Conservation (phyloP, 1,140 invertebrate species). For the Aphelinus atriplicis region DNA sequence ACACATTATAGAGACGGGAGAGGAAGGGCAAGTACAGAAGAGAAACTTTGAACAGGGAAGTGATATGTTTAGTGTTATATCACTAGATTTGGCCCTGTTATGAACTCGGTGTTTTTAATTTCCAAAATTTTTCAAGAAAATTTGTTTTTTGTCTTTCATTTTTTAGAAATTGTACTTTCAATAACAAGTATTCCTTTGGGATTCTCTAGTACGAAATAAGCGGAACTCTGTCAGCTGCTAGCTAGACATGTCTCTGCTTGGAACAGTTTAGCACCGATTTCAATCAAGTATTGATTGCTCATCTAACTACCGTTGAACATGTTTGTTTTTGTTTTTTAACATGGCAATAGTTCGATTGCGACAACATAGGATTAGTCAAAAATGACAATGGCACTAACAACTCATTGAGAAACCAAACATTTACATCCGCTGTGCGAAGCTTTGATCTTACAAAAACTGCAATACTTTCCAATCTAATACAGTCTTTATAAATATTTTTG, state of each 20-base stretch:
- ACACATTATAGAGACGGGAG: constrained; percentile 9
- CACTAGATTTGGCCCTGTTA: constrained; percentile 34
- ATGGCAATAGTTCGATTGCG: constrained; percentile 41
- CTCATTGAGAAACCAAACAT: constrained; percentile 44
- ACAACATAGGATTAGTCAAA: constrained; percentile 37
- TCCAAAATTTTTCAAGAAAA: constrained; percentile 21
- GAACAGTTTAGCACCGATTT: constrained; percentile 39
- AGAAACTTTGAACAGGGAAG: constrained; percentile 20
- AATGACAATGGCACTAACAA: constrained; percentile 47
- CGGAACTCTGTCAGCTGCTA: constrained; percentile 31
- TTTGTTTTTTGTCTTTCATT: constrained; percentile 23
- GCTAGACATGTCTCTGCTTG: constrained; percentile 28
- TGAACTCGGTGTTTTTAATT: constrained; percentile 24
- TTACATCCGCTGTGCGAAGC: constrained; percentile 43
- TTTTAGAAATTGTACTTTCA: constrained; percentile 40
- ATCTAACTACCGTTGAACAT: constrained; percentile 24
- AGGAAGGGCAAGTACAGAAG: constrained; percentile 13
- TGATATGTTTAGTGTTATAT: constrained; percentile 39
- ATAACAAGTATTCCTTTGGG: constrained; percentile 39
- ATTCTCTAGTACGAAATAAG: constrained; percentile 36
- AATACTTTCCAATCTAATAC: constrained; percentile 62
- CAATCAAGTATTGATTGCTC: constrained; percentile 33
- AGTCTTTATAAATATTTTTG: constrained; percentile 60
- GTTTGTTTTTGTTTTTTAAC: constrained; percentile 36
- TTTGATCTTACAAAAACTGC: constrained; percentile 52